Evolutionary conservation across 1,140 invertebrate species (phyloP).

Genomic region (Cotesia typhae): DNA sequence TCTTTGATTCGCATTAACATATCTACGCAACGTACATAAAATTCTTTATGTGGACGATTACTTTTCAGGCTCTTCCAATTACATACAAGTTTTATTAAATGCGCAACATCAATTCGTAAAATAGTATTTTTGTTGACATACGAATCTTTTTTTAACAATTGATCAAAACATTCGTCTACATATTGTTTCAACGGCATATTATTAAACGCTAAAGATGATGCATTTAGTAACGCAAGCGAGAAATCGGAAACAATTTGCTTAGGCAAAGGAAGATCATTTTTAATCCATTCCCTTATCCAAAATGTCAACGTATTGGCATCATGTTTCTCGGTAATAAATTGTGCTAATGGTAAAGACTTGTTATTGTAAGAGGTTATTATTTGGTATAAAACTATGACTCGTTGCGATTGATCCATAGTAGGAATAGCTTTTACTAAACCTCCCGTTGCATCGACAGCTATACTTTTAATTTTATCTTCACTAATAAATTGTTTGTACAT

Average conservation of each 20-base stretch:
- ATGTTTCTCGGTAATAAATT: conserved; percentile 34
- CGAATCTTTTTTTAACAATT: neutral
- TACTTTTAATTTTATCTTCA: conserved; percentile 21
- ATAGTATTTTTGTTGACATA: neutral
- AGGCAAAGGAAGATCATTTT: conserved; percentile 26
- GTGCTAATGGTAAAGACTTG: conserved; percentile 33
- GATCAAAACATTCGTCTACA: conserved; percentile 24
- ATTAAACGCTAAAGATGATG: conserved; percentile 30
- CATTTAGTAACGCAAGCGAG: conserved; percentile 35
- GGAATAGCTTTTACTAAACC: conserved; percentile 25
- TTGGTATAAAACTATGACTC: conserved; percentile 33
- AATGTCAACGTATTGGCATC: conserved; percentile 34
- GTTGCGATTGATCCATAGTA: conserved; percentile 30
- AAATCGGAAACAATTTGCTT: conserved; percentile 33
- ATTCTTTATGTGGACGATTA: conserved; percentile 34
- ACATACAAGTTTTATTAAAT: conserved; percentile 37
- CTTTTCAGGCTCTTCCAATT: conserved; percentile 37
- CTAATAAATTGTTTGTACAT: conserved; percentile 28
- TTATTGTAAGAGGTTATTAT: conserved; percentile 17
- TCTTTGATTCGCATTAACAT: conserved; percentile 24
- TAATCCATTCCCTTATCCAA: conserved; percentile 35
- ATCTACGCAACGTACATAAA: conserved; percentile 38
- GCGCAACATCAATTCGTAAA: conserved; percentile 40
- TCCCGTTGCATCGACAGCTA: conserved; percentile 38
- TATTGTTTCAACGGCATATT: conserved; percentile 23